Evolutionary conservation across 2,888 invertebrate species (phyloP).

Genomic region (Criorhina ranunculi): DNA sequence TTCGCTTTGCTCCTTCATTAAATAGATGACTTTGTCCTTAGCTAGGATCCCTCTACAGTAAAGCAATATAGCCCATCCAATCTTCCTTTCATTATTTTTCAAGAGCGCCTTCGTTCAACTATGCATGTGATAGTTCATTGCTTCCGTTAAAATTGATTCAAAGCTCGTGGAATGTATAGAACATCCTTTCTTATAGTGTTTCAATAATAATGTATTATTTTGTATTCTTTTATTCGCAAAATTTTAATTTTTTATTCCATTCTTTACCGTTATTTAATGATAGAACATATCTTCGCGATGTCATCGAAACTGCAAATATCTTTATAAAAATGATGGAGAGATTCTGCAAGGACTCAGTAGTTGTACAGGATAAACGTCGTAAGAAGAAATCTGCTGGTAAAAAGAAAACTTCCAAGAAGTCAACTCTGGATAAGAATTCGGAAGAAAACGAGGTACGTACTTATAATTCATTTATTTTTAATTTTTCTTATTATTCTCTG

Average conservation of each 20-base stretch:
- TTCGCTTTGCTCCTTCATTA: too few species aligned
- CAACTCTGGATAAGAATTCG: constrained; percentile 84
- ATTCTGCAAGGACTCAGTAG: constrained; percentile 87
- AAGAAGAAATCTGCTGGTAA: constrained; percentile 78
- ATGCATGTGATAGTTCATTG: background rate
- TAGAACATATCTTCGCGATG: constrained; percentile 93
- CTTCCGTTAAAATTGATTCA: background rate
- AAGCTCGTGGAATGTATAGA: background rate
- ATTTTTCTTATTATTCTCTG: constrained; percentile 4
- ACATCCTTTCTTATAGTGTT: background rate
- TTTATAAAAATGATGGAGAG: constrained; percentile 95
- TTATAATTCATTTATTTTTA: background rate
- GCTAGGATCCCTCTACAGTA: too few species aligned
- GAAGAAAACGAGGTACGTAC: constrained; percentile 81
- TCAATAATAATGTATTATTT: constrained; percentile 1
- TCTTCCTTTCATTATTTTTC: too few species aligned
- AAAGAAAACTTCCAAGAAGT: constrained; percentile 77
- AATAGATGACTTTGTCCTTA: too few species aligned
- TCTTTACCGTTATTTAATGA: constrained; percentile 11
- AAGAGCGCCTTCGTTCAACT: too few species aligned
- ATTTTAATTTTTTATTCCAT: constrained; percentile 27
- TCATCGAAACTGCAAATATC: constrained; percentile 95
- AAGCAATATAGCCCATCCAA: too few species aligned
- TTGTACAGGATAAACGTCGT: constrained; percentile 89
- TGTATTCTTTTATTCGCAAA: constrained; percentile 19